phyloP scores from a whole-genome alignment of 2,888 invertebrate genomes.

The Cosmopolites sordidus region DNA sequence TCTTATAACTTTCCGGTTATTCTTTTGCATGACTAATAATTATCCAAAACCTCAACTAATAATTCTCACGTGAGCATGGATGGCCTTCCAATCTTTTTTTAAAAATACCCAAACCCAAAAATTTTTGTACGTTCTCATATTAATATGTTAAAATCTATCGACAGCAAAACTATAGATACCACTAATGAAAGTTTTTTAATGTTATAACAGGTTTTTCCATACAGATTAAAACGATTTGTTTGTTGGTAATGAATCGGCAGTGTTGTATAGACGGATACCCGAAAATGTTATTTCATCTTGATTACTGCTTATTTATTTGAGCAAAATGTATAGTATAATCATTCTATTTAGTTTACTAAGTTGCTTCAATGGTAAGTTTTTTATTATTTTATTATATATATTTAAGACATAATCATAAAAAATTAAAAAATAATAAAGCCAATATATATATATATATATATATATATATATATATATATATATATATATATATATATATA shows the following conservation, averaged over 20 bases:
- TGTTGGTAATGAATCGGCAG: not conserved
- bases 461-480: not conserved
- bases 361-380: not conserved
- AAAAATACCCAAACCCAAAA: too few relatives aligned
- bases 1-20: too few relatives aligned
- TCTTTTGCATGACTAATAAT: too few relatives aligned
- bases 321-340: not conserved
- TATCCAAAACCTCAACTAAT: too few relatives aligned
- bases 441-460: not conserved
- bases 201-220: slow-evolving; percentile 11
- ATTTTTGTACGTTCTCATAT: not conserved
- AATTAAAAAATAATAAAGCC: not conserved
- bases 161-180: not conserved
- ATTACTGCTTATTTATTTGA: not conserved
- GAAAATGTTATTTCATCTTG: not conserved
- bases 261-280: not conserved
- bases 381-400: not conserved
- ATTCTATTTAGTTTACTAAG: not conserved
- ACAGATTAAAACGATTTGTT: not conserved
- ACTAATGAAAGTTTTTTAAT: slow-evolving; percentile 3
- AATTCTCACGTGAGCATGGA: too few relatives aligned
- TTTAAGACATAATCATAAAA: not conserved
- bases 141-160: not conserved
- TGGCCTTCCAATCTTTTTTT: too few relatives aligned
- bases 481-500: not conserved